Percentiles rank a stretch among this genome's conserved stretches.
Conservation (phyloP, 2,888 invertebrate genomes). For the Palloptera scutellata region DNA sequence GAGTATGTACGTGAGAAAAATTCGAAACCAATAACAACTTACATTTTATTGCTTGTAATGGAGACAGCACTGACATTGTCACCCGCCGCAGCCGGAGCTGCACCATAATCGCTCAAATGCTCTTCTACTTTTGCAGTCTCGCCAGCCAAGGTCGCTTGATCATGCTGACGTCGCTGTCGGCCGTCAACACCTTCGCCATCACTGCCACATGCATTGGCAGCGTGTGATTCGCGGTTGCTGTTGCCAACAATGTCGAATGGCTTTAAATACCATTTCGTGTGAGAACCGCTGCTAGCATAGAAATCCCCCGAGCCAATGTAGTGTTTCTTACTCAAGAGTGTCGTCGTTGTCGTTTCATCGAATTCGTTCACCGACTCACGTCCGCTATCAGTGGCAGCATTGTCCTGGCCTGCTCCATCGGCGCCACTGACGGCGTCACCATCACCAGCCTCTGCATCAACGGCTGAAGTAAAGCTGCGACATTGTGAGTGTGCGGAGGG, state of each 20-base stretch:
- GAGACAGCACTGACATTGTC: background rate
- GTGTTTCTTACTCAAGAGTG: slow-evolving; percentile 37
- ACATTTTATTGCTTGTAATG: slow-evolving; percentile 4
- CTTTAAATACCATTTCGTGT: slow-evolving; percentile 55
- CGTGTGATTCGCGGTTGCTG: background rate
- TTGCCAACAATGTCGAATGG: slow-evolving; percentile 37
- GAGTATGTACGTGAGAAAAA: too few species aligned
- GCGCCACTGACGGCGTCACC: slow-evolving; percentile 9
- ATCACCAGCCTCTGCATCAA: background rate
- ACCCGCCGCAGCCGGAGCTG: background rate
- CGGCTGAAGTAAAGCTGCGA: background rate
- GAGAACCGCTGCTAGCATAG: slow-evolving; percentile 47
- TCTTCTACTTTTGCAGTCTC: slow-evolving; percentile 9
- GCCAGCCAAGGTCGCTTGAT: slow-evolving; percentile 13
- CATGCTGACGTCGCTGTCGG: slow-evolving; percentile 1
- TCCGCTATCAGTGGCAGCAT: slow-evolving; percentile 51
- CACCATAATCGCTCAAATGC: background rate
- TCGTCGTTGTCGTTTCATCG: slow-evolving; percentile 35
- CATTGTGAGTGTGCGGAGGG: background rate
- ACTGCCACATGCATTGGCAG: background rate
- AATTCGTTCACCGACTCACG: slow-evolving; percentile 56
- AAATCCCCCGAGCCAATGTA: slow-evolving; percentile 41
- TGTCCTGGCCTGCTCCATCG: slow-evolving; percentile 28
- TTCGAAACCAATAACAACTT: background rate
- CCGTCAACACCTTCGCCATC: background rate